A percentile compares a stretch with the other conserved stretches of the same genome.
Evolutionary conservation across 2,113 vertebrate species (phyloP).

Genomic region (Cygnus atratus): DNA sequence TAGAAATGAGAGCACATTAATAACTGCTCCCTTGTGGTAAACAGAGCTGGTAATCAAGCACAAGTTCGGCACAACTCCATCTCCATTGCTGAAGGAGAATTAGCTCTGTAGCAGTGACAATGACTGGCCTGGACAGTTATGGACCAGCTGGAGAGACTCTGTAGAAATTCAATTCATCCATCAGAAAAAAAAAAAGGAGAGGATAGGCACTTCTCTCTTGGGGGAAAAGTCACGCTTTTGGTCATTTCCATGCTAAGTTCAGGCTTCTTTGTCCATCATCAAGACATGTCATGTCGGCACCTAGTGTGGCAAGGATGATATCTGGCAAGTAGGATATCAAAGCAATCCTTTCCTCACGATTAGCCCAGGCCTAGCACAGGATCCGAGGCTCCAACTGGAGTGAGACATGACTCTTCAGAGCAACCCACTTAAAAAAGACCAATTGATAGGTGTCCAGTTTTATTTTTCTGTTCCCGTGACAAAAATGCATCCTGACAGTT

Average conservation of each 20-base stretch:
- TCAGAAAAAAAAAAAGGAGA: neutral
- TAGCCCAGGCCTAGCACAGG: neutral
- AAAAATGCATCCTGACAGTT: neutral
- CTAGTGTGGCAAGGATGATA: neutral
- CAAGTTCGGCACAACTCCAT: neutral
- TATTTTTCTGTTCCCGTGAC: neutral
- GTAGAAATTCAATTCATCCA: neutral
- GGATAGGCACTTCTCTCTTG: neutral
- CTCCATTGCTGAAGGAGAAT: neutral
- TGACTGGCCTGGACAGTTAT: neutral
- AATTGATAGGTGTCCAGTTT: neutral
- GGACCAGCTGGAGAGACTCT: neutral
- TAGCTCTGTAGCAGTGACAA: neutral
- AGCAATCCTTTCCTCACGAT: neutral
- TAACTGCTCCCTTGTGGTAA: constrained; percentile 45
- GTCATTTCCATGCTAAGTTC: neutral
- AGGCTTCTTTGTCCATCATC: neutral
- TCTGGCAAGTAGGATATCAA: neutral
- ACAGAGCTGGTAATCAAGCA: constrained; percentile 35
- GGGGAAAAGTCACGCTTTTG: neutral
- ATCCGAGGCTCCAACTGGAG: neutral
- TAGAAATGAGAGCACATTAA: constrained; percentile 59
- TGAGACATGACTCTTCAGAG: neutral
- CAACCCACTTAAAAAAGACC: neutral
- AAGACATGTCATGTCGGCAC: neutral